Conservation (phyloP, 2,113 vertebrate genomes). For the Muntiacus reevesi region DNA sequence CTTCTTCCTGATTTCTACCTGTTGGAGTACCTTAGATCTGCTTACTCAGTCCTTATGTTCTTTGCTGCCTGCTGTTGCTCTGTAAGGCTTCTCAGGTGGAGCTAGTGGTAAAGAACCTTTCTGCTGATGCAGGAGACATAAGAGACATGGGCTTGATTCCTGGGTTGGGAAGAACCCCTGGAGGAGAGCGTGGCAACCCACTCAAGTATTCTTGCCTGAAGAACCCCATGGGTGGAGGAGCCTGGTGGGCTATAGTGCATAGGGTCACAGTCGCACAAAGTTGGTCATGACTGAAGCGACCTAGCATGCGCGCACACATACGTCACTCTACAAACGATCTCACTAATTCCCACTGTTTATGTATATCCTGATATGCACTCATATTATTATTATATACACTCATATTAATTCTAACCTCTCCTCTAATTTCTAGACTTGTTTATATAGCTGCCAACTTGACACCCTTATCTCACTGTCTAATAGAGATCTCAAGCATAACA, state of each 20-base stretch:
- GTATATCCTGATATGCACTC: not conserved
- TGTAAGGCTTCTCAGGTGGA: not conserved
- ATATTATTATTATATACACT: not conserved
- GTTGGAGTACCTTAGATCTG: not conserved
- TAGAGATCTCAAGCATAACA: not conserved
- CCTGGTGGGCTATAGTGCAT: not conserved
- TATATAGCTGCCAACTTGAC: not conserved
- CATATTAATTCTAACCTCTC: not conserved
- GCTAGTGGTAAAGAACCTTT: not conserved
- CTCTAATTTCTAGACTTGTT: not conserved
- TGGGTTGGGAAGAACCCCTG: not conserved
- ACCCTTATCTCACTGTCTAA: not conserved
- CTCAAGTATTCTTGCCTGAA: not conserved
- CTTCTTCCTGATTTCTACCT: not conserved
- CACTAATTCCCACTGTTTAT: not conserved
- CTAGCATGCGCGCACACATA: not conserved
- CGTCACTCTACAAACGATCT: not conserved
- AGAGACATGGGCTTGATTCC: not conserved
- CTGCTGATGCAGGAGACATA: not conserved
- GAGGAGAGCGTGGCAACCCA: not conserved
- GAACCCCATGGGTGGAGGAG: not conserved
- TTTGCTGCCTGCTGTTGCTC: not conserved
- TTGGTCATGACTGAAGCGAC: not conserved
- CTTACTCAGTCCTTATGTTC: not conserved
- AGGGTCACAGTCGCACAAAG: not conserved